Conservation (phyloP, 2,888 invertebrate genomes). For the Uropetala carovei region DNA sequence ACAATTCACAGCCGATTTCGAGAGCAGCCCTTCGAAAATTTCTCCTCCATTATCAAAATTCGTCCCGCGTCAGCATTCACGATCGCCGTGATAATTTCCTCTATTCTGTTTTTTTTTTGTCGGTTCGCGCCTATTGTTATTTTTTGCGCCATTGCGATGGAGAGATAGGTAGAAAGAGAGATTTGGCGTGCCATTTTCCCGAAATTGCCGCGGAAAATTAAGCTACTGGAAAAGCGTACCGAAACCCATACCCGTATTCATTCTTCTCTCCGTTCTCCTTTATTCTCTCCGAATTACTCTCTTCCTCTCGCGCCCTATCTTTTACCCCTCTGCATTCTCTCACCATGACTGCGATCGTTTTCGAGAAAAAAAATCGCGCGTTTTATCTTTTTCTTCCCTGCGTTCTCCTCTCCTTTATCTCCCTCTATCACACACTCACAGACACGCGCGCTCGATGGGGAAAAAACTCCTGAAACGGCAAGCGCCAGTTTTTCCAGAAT, state of each 20-base stretch:
- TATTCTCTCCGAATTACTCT: neutral
- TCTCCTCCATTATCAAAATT: neutral
- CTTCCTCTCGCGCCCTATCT: neutral
- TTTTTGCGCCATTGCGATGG: neutral
- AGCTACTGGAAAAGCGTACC: neutral
- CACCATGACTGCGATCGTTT: too few species aligned
- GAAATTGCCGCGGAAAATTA: constrained; percentile 15
- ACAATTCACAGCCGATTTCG: neutral
- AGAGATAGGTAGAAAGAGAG: neutral
- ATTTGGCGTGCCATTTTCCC: neutral
- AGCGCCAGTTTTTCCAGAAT: neutral
- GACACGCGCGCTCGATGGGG: too few species aligned
- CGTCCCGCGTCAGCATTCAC: neutral
- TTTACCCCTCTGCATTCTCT: too few species aligned
- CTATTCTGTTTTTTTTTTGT: neutral
- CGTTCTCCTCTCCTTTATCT: too few species aligned
- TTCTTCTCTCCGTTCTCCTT: neutral
- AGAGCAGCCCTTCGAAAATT: neutral
- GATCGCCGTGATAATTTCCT: neutral
- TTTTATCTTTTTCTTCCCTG: too few species aligned
- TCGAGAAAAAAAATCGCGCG: too few species aligned
- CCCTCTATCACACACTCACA: too few species aligned
- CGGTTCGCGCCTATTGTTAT: neutral
- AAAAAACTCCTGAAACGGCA: neutral
- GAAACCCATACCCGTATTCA: neutral